phyloP scores from a whole-genome alignment of 1,140 invertebrate species.

The Chironomus tepperi region DNA sequence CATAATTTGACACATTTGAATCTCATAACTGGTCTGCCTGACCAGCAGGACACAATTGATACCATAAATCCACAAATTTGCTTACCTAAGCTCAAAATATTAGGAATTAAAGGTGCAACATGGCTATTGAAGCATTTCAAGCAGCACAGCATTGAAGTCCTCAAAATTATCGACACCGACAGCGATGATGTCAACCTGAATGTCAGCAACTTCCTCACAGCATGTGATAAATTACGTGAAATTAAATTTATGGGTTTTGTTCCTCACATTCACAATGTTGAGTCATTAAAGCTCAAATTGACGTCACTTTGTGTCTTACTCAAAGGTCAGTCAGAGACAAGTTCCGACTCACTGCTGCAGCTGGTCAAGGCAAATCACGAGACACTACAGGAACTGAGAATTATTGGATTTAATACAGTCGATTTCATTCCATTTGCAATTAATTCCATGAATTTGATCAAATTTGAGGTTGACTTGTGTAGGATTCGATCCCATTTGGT shows the following conservation, averaged over 20 bases:
- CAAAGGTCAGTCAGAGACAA: not conserved
- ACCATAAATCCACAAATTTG: no score
- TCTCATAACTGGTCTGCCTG: no score
- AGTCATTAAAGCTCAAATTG: not conserved
- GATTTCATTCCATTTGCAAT: not conserved
- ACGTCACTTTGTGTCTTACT: not conserved
- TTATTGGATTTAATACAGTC: not conserved
- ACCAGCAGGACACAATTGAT: no score
- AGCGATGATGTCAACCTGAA: not conserved
- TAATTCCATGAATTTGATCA: not conserved
- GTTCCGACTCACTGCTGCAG: not conserved
- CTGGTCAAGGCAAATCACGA: not conserved
- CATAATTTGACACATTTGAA: no score
- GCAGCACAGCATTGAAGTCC: not conserved
- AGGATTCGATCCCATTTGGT: not conserved
- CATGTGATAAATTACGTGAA: not conserved
- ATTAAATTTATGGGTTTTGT: not conserved
- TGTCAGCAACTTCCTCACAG: not conserved
- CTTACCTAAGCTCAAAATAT: conserved; percentile 7
- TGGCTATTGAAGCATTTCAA: not conserved
- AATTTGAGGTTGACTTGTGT: not conserved
- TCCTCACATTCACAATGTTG: not conserved
- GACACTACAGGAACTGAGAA: not conserved
- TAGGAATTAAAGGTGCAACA: conserved; percentile 16
- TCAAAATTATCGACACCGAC: not conserved